These are phyloP conservation scores for Apostichopus japonicus DNA, from an alignment of 35 echinoderm and acorn worm species.

Conservation along the genomic window DNA sequence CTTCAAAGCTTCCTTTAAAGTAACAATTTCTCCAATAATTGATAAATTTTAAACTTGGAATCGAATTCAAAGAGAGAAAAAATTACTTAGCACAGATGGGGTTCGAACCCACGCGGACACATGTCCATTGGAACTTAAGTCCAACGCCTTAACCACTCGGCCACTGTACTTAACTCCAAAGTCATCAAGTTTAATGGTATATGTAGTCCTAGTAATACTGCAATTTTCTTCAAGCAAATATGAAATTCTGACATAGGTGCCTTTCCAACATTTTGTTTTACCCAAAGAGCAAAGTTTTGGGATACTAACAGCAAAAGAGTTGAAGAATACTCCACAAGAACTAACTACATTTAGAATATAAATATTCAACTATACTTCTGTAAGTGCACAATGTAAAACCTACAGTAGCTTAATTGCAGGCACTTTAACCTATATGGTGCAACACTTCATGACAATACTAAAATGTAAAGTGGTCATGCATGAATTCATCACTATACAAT, in stretches of 20 bases:
- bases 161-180: constrained; percentile 37
- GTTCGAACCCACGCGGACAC: constrained; percentile 64
- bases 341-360: neutral
- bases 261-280: neutral
- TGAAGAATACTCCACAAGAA: neutral
- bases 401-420: neutral
- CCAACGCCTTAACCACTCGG: constrained; percentile 74
- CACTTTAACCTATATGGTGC: constrained; percentile 1
- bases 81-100: constrained; percentile 41
- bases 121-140: constrained; percentile 71
- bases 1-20: neutral
- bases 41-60: neutral
- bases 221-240: neutral
- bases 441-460: neutral
- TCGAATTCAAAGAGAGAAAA: neutral
- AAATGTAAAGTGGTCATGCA: neutral
- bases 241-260: neutral
- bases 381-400: neutral
- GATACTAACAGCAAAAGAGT: too few relatives aligned
- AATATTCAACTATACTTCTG: neutral
- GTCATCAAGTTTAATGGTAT: neutral
- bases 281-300: neutral
- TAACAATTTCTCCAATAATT: neutral
- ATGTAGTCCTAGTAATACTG: neutral
- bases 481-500: neutral